Percentiles rank a stretch among this genome's conserved stretches.
phyloP scores from a whole-genome alignment of 2,888 invertebrate species.

The Crocallis elinguaria region DNA sequence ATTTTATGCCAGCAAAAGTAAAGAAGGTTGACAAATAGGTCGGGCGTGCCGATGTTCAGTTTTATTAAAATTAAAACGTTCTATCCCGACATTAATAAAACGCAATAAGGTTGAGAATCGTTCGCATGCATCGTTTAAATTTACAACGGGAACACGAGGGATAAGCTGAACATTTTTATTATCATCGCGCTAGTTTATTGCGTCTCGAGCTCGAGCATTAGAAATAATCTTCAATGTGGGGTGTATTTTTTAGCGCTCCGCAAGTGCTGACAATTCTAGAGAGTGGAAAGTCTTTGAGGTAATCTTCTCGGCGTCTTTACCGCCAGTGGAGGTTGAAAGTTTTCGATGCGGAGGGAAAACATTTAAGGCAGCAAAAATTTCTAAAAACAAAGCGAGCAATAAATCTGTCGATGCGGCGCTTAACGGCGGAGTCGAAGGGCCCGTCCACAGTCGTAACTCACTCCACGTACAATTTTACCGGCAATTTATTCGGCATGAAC shows the following conservation, averaged over 20 bases:
- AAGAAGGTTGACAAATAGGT: conserved; percentile 85
- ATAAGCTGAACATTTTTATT: conserved; percentile 80
- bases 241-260: conserved; percentile 59
- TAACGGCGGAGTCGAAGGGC: conserved; percentile 62
- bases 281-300: conserved; percentile 45
- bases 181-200: conserved; percentile 79
- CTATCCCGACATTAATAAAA: conserved; percentile 78
- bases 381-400: conserved; percentile 66
- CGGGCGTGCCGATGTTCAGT: conserved; percentile 82
- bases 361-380: conserved; percentile 58
- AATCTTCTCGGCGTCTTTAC: conserved; percentile 46
- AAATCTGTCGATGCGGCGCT: conserved; percentile 70
- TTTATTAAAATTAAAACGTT: conserved; percentile 84
- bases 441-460: conserved; percentile 76
- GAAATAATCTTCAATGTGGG: conserved; percentile 72
- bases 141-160: conserved; percentile 72
- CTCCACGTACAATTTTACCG: conserved; percentile 74
- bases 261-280: conserved; percentile 48
- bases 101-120: conserved; percentile 71
- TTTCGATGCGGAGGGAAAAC: conserved; percentile 46
- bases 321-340: conserved; percentile 36
- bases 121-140: conserved; percentile 60
- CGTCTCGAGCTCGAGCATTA: conserved; percentile 74
- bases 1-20: conserved; percentile 82
- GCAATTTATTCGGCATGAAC: conserved; percentile 80